Base-by-base conservation (phyloP, 2,888 invertebrate species). In the Cephus pulcher region DNA sequence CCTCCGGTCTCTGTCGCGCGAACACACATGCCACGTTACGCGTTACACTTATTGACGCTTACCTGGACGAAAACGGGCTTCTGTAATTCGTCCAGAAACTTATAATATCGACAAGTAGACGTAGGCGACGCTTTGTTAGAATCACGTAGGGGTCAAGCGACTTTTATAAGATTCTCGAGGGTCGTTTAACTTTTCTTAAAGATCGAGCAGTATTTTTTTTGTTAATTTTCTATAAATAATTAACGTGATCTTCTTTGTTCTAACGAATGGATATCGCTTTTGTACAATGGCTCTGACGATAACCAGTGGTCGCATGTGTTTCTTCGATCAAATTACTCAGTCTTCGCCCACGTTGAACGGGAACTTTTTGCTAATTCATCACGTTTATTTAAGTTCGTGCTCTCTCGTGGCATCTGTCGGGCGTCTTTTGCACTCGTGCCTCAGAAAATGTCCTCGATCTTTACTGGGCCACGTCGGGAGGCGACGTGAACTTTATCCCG, bases 1-100 rank as follows among this genome's bases (percentile, higher is more conserved):
- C 82, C 82, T 84, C 82, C 81, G 79, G 82, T 74, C 80, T 77
- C 73, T 74, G 80, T 76, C 79, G 79, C 82, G 79, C 82, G 80
- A 82, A 77, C 81, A 84, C 82, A 79, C 80, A 73, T 81, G 84
- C 73, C 71, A 11, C 11, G 71, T 71, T n/a, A 34, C 30, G 71
- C 23, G 56, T 56, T 56, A 56, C 9, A 56, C 23, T 3, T 23
- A 56, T 23, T 23, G 56, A 56, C 56, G 56, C 23, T 56, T 56
- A 56, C 56, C 56, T 56, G 23, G 9, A 56, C 56, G 23, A 56
- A 56, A 56, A 56, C 2, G 56, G 56, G 56, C 56, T 56, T 56
- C 56, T 56, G 56, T 56, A 9, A 9, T 56, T 56, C 56, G 56
- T 56, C 6, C 15, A 9, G 23, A 56, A 56, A 56, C 23, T 56